These are phyloP conservation scores for Folsomia candida DNA, from an alignment of 2,888 invertebrate species.

Conservation along the genomic window DNA sequence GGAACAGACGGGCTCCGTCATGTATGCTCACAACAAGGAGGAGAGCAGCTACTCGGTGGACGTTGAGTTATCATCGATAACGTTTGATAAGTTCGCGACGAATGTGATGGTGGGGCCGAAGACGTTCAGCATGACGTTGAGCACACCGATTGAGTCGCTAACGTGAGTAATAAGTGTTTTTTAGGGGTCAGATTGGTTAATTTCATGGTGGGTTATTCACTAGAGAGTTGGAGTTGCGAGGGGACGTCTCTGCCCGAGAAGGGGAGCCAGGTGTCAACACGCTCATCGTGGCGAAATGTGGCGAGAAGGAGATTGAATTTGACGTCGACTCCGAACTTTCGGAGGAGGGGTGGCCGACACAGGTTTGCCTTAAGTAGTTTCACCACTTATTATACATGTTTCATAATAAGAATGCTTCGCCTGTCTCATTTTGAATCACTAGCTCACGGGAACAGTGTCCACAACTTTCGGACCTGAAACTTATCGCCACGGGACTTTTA, in stretches of 20 bases:
- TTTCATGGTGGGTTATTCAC: background rate
- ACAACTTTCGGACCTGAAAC: conserved; percentile 26
- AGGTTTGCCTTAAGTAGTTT: conserved; percentile 30
- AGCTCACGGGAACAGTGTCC: conserved; percentile 47
- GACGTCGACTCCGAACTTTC: conserved; percentile 41
- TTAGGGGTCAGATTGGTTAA: background rate
- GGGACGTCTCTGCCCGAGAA: conserved; percentile 28
- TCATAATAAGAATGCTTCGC: background rate
- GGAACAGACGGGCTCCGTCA: conserved; percentile 41
- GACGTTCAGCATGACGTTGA: conserved; percentile 44
- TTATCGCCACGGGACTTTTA: conserved; percentile 37
- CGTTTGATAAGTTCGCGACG: conserved; percentile 44
- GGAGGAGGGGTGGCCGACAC: conserved; percentile 42
- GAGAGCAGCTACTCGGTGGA: conserved; percentile 39
- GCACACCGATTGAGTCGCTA: conserved; percentile 42
- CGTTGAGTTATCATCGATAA: conserved; percentile 42
- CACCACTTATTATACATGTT: background rate
- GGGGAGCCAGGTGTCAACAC: conserved; percentile 31
- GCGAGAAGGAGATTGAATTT: conserved; percentile 40
- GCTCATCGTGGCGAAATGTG: conserved; percentile 32
- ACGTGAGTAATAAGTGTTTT: conserved; percentile 27
- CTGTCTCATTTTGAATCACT: background rate
- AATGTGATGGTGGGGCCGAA: conserved; percentile 36
- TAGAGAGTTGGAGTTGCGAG: conserved; percentile 41
- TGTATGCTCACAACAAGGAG: conserved; percentile 47